Percentiles rank a stretch among this genome's conserved stretches.
These are phyloP conservation scores for Myiozetetes cayanensis DNA, from an alignment of 2,113 vertebrate genomes.

Conservation along the genomic window DNA sequence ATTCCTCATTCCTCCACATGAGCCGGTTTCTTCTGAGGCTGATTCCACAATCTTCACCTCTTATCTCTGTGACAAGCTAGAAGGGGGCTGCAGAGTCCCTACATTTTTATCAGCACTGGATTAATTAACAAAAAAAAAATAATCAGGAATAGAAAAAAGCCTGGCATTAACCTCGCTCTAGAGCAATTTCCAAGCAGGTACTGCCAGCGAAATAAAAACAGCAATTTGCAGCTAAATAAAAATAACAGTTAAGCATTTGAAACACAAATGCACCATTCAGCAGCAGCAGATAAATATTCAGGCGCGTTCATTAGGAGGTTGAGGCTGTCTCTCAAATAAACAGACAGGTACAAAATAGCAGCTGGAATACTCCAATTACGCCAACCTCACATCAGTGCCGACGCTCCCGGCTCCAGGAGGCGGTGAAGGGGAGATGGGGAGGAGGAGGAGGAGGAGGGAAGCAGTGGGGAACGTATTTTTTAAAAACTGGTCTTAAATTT, in stretches of 20 bases:
- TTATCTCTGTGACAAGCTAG: background rate
- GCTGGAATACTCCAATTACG: background rate
- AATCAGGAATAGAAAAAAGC: background rate
- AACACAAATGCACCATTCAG: slow-evolving; percentile 24
- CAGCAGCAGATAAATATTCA: slow-evolving; percentile 35
- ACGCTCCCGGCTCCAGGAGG: background rate
- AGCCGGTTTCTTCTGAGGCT: background rate
- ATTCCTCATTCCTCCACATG: accelerated
- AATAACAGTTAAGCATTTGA: slow-evolving; percentile 57
- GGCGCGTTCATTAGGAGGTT: background rate
- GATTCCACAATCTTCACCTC: background rate
- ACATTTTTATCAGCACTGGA: background rate
- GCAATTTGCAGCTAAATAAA: slow-evolving; percentile 62
- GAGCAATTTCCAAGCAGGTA: background rate
- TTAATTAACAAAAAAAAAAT: background rate
- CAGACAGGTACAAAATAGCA: slow-evolving; percentile 33
- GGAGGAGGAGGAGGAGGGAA: background rate
- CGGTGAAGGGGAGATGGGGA: background rate
- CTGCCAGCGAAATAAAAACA: background rate
- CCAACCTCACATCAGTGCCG: background rate
- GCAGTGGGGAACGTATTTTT: background rate
- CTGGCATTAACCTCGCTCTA: background rate
- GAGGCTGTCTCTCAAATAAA: slow-evolving; percentile 26
- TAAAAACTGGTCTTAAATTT: background rate
- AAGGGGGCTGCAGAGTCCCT: background rate